These are phyloP conservation scores for Pocillopora verrucosa DNA, from an alignment of 64 coral and sea anemone species.

Conservation along the genomic window DNA sequence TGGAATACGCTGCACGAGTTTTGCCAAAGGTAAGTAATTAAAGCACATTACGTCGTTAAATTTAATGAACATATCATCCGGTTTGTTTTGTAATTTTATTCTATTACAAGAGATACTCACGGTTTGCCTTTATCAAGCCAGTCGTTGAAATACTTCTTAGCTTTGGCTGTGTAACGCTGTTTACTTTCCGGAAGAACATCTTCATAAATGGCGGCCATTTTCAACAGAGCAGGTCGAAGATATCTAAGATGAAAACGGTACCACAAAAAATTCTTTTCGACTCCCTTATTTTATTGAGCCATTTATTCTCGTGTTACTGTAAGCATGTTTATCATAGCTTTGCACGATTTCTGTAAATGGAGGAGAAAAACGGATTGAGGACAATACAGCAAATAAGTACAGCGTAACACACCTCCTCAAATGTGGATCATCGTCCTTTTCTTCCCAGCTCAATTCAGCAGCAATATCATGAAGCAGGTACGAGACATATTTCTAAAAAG, in stretches of 20 bases:
- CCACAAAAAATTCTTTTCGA: too few species aligned
- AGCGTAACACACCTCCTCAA: constrained; percentile 17
- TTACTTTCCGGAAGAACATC: background rate
- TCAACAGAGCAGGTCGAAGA: constrained; percentile 37
- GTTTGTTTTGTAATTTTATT: too few species aligned
- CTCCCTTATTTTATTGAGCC: too few species aligned
- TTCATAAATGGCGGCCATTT: constrained; percentile 21
- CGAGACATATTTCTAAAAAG: constrained; percentile 42
- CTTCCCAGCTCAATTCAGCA: constrained; percentile 40
- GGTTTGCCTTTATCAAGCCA: background rate
- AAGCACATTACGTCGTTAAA: too few species aligned
- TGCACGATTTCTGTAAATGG: too few species aligned
- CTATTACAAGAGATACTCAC: constrained; percentile 1
- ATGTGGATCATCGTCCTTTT: constrained; percentile 8
- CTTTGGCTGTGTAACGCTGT: background rate
- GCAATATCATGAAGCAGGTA: constrained; percentile 7
- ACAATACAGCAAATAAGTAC: background rate
- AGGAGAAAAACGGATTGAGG: too few species aligned
- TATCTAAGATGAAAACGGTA: constrained; percentile 21
- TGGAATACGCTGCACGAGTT: too few species aligned
- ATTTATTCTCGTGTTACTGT: too few species aligned
- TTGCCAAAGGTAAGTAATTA: too few species aligned
- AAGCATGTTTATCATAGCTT: too few species aligned
- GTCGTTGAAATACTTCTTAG: constrained; percentile 19
- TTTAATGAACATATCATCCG: too few species aligned